These are phyloP conservation scores for Cryptoblepharus egeriae DNA, from an alignment of 2,797 vertebrate genomes.

Conservation along the genomic window DNA sequence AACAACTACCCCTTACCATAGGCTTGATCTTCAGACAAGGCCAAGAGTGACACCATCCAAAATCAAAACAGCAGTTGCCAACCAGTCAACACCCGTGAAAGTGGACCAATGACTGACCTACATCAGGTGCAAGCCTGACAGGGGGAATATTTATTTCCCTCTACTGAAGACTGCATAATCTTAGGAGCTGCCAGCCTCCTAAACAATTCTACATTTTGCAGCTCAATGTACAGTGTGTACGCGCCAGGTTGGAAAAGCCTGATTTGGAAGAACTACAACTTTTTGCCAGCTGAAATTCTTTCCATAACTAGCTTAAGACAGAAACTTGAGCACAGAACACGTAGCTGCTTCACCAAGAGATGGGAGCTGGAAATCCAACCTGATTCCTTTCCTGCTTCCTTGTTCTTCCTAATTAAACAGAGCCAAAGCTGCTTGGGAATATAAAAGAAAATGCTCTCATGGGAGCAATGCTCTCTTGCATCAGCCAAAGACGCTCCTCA, in stretches of 20 bases:
- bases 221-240: not conserved
- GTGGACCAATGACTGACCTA: too few relatives aligned
- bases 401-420: not conserved
- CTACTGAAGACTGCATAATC: not conserved
- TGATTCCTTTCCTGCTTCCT: not conserved
- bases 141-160: not conserved
- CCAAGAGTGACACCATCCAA: too few relatives aligned
- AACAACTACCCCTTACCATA: too few relatives aligned
- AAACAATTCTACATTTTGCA: not conserved
- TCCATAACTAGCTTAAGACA: not conserved
- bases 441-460: not conserved
- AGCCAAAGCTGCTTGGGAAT: not conserved
- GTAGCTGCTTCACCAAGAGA: not conserved
- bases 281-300: slow-evolving; percentile 17
- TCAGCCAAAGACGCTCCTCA: not conserved
- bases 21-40: too few relatives aligned
- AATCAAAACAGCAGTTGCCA: too few relatives aligned
- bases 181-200: not conserved
- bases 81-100: too few relatives aligned
- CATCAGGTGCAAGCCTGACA: not conserved
- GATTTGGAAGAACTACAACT: not conserved
- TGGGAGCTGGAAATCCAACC: not conserved
- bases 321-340: not conserved
- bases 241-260: not conserved
- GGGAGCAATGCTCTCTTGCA: not conserved